Percentiles rank a stretch among this genome's conserved stretches.
These are phyloP conservation scores for Phyllopteryx taeniolatus DNA, from an alignment of 2,113 vertebrate species.

Conservation along the genomic window DNA sequence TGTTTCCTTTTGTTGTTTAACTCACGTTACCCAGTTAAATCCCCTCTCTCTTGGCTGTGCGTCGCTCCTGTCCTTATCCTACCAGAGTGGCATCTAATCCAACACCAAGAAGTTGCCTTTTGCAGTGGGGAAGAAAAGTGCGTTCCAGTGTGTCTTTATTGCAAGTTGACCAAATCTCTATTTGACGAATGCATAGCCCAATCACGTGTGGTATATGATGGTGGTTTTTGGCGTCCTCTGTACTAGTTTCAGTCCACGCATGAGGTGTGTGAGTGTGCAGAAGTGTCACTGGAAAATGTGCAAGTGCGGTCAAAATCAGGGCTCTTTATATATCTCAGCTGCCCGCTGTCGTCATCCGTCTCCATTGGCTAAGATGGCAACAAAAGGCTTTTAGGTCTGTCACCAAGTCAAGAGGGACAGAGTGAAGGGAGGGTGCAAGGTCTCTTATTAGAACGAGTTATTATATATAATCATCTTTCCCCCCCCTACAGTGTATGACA, in stretches of 20 bases:
- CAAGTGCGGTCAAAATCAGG: conserved; percentile 76
- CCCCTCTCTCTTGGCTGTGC: conserved; percentile 43
- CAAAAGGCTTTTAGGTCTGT: conserved; percentile 95
- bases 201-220: conserved; percentile 47
- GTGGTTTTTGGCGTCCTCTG: conserved; percentile 58
- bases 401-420: conserved; percentile 80
- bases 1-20: conserved; percentile 25
- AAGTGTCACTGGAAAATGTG: conserved; percentile 79
- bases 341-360: conserved; percentile 90
- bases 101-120: conserved; percentile 46
- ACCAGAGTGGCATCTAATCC: conserved; percentile 62
- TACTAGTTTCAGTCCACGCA: conserved; percentile 63
- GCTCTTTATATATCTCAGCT: conserved; percentile 93
- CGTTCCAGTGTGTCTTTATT: conserved; percentile 56
- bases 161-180: conserved; percentile 54
- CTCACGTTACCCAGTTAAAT: conserved; percentile 51
- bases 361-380: conserved; percentile 94
- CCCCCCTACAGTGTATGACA: conserved; percentile 52
- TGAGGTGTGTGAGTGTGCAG: conserved; percentile 67
- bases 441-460: conserved; percentile 41
- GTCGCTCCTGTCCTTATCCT: conserved; percentile 58
- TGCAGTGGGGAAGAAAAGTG: conserved; percentile 42
- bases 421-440: conserved; percentile 63
- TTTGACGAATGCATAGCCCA: conserved; percentile 53
- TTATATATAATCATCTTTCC: conserved; percentile 31